Evolutionary conservation across 2,797 vertebrate species (phyloP), one percentile per base, ranked within the genome.

Genomic region (Sebastiscus albofasciatus): DNA sequence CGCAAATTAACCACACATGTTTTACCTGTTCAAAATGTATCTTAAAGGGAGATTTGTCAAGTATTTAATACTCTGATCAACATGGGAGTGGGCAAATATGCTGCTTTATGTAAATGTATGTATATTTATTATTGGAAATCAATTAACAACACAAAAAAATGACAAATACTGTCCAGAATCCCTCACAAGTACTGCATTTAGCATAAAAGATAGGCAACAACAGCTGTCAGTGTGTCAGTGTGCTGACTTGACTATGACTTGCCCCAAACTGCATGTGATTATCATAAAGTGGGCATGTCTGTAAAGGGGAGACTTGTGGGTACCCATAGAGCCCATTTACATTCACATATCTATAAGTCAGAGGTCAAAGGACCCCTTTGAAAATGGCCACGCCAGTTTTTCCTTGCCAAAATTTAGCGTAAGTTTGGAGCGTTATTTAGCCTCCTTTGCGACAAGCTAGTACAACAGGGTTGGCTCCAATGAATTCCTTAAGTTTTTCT

Each of bases 371-470:
- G 46, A 10, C 18, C 46, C 46, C 18, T 52, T 20, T 52, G 46
- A 52, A 52, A n/a, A 52, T 52, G 8, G 46, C 46, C 46, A 49
- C 2, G 2, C 8, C 46, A 52, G 18, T 52, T 52, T 49, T 52
- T 49, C 18, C 0, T 20, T 8, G 18, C 3, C 42, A 49, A 49
- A 49, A 0, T 49, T 8, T 49, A 0, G 42, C 18, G 1, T 4
- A 49, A 1, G 46, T n/a, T 52, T n/a, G 8, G 46, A 52, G 46
- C 8, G 18, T 52, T 52, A 52, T 49, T 20, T 52, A n/a, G 2
- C 18, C 46, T 52, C 8, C 18, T 52, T 52, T 9, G 8, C 0
- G 3, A 52, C 46, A 9, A 49, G 46, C 46, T n/a, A n/a, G 46
- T 49, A 49, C 9, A 8, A 49, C 18, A 49, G 4, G 46, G 18